Percentiles rank a stretch among this genome's conserved stretches.
Conservation (phyloP, 2,113 vertebrate species). For the Vombatus ursinus region DNA sequence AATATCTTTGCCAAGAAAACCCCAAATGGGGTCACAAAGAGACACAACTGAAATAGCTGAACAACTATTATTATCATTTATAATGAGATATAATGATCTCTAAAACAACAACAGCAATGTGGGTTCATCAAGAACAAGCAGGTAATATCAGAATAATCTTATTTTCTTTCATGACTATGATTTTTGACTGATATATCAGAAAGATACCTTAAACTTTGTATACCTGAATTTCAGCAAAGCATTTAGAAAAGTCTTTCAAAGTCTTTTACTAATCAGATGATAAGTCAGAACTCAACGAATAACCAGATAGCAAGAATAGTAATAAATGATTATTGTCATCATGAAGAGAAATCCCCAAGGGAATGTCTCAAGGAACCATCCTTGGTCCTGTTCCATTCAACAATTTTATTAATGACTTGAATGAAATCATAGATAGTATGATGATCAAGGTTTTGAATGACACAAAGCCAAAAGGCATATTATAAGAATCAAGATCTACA, state of each 20-base stretch:
- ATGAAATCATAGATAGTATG: background rate
- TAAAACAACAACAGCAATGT: background rate
- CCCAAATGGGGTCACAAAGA: background rate
- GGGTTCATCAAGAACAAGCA: background rate
- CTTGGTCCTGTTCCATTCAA: background rate
- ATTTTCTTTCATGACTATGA: background rate
- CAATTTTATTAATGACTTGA: background rate
- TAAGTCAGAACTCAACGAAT: too few relatives aligned
- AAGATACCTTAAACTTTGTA: background rate
- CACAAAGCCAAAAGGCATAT: background rate
- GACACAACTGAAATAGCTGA: background rate
- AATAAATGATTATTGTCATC: background rate
- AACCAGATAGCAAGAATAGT: too few relatives aligned
- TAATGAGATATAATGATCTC: background rate
- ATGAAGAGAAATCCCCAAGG: background rate
- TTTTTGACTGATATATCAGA: background rate
- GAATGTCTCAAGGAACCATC: background rate
- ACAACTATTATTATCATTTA: background rate
- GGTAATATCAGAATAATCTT: background rate
- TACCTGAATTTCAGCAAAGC: background rate
- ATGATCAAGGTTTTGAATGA: background rate
- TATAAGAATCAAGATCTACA: background rate
- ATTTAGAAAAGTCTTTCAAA: background rate
- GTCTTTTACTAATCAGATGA: background rate
- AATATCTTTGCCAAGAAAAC: background rate